These are phyloP conservation scores for Pica pica DNA, from an alignment of 2,113 vertebrate genomes.

Conservation along the genomic window DNA sequence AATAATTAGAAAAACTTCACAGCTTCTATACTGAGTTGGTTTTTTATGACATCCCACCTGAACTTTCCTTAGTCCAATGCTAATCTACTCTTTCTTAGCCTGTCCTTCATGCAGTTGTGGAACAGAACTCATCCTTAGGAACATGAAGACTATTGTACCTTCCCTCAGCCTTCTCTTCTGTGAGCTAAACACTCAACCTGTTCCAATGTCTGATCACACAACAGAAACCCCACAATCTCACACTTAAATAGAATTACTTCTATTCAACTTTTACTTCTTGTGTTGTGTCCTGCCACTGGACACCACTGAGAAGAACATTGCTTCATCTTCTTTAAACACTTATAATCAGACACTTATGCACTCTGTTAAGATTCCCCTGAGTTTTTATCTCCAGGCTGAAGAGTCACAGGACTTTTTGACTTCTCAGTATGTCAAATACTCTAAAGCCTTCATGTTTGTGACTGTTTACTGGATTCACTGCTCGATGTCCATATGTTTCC, in stretches of 20 bases:
- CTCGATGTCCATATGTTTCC: neutral
- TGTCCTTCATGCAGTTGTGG: accelerated
- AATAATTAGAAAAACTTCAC: neutral
- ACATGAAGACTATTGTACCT: neutral
- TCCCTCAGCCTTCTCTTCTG: neutral
- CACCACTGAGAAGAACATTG: neutral
- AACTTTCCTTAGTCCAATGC: neutral
- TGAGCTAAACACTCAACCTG: neutral
- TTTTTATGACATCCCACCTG: neutral
- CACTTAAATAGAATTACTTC: neutral
- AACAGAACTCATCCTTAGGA: neutral
- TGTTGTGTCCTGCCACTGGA: neutral
- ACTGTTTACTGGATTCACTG: neutral
- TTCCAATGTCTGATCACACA: neutral
- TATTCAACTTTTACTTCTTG: neutral
- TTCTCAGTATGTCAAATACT: neutral
- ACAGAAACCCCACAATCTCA: neutral
- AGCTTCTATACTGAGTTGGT: accelerated
- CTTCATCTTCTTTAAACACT: neutral
- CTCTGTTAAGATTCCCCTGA: neutral
- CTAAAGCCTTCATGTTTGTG: neutral
- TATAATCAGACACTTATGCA: neutral
- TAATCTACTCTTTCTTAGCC: neutral
- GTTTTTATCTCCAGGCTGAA: neutral
- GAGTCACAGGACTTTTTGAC: neutral